phyloP scores from a whole-genome alignment of 2,113 vertebrate genomes.

The Scopus umbretta region DNA sequence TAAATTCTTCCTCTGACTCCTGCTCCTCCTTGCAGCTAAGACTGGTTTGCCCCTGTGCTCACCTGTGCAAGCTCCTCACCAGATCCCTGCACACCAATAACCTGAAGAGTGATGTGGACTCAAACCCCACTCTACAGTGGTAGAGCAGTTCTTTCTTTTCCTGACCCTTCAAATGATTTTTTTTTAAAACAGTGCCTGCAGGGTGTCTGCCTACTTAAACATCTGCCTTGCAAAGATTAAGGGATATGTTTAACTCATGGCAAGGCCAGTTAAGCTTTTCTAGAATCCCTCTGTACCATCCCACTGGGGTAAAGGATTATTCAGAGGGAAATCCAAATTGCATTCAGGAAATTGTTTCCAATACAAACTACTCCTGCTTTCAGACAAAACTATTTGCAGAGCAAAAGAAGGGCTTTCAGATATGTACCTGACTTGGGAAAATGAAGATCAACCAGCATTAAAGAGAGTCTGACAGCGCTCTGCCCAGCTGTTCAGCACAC shows the following conservation, averaged over 20 bases:
- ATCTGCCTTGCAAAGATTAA: background rate
- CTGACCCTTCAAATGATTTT: background rate
- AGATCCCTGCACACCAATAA: fast-evolving
- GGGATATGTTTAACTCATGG: background rate
- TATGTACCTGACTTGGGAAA: background rate
- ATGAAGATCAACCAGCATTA: background rate
- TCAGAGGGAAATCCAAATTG: background rate
- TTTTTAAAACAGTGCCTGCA: background rate
- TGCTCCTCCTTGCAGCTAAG: background rate
- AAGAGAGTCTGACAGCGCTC: background rate
- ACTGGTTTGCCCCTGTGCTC: too few species aligned
- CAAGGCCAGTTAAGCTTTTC: background rate
- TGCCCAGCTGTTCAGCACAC: background rate
- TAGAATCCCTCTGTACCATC: background rate
- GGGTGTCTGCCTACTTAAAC: background rate
- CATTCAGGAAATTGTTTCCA: slow-evolving; percentile 27
- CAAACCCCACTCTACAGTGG: fast-evolving
- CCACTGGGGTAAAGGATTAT: background rate
- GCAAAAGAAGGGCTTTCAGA: background rate
- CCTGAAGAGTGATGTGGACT: fast-evolving
- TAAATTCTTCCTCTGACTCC: background rate
- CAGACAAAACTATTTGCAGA: background rate
- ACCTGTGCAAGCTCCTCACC: too few species aligned
- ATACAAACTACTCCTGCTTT: background rate
- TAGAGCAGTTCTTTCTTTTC: background rate